Evolutionary conservation across 2,797 vertebrate species (phyloP).

Genomic region (Nyctibius grandis): DNA sequence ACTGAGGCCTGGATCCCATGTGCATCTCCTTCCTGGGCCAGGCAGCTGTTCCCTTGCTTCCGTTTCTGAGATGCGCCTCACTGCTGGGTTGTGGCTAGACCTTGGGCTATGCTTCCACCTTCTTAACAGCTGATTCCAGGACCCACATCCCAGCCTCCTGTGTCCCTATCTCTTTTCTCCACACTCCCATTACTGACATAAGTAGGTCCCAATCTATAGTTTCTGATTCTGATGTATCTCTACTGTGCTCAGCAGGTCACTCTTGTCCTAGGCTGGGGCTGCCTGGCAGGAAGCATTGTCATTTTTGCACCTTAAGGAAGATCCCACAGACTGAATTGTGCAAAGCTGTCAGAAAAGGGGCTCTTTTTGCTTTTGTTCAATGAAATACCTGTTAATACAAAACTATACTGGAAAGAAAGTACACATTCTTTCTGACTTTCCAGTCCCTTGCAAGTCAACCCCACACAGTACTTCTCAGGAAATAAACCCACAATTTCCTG

Average conservation of each 20-base stretch:
- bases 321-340: rapidly evolving
- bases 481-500: not conserved
- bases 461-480: not conserved
- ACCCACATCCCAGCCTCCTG: not conserved
- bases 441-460: not conserved
- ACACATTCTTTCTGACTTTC: not conserved
- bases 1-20: not conserved
- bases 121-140: not conserved
- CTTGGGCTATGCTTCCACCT: not conserved
- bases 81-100: not conserved
- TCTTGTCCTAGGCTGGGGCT: not conserved
- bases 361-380: not conserved
- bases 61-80: not conserved
- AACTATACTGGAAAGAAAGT: not conserved
- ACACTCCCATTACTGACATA: not conserved
- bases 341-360: not conserved
- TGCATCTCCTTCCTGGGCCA: not conserved
- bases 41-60: not conserved
- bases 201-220: not conserved
- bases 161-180: not conserved
- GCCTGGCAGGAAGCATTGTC: not conserved
- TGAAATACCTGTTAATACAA: not conserved
- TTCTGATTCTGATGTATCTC: not conserved
- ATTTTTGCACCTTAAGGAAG: not conserved
- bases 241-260: not conserved